Conservation (phyloP, 2,797 vertebrate species). For the Chloroceryle amazona region DNA sequence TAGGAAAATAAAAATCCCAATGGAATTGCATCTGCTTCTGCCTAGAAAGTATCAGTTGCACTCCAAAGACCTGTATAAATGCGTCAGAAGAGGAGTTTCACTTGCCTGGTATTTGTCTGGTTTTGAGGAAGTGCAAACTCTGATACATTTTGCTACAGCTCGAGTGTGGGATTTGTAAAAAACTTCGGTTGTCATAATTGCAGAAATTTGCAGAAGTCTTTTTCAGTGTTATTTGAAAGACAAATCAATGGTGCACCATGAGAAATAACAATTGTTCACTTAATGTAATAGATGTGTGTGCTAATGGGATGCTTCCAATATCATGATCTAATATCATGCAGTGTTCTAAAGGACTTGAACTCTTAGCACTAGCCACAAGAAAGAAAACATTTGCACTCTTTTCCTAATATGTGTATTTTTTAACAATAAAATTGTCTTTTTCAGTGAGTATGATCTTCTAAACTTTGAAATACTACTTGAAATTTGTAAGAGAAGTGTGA, state of each 20-base stretch:
- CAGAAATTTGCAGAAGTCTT: not conserved
- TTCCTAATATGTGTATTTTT: not conserved
- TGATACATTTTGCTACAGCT: not conserved
- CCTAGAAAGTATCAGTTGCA: not conserved
- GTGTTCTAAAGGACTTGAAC: not conserved
- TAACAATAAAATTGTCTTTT: not conserved
- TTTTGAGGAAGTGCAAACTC: not conserved
- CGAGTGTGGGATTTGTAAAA: not conserved
- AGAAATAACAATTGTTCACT: not conserved
- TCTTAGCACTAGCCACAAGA: not conserved
- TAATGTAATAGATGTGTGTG: rapidly evolving
- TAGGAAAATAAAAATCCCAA: not conserved
- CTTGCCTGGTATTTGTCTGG: not conserved
- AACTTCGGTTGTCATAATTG: not conserved
- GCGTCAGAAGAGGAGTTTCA: not conserved
- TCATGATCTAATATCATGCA: not conserved
- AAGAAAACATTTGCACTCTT: constrained; percentile 13
- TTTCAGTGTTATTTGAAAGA: not conserved
- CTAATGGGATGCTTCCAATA: not conserved
- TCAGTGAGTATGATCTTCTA: not conserved
- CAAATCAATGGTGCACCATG: not conserved
- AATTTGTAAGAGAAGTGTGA: not conserved
- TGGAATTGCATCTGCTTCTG: not conserved
- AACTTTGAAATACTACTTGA: not conserved
- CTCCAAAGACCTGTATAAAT: not conserved